Evolutionary conservation across 1,140 invertebrate species (phyloP).

Genomic region (Bicyclus anynana): DNA sequence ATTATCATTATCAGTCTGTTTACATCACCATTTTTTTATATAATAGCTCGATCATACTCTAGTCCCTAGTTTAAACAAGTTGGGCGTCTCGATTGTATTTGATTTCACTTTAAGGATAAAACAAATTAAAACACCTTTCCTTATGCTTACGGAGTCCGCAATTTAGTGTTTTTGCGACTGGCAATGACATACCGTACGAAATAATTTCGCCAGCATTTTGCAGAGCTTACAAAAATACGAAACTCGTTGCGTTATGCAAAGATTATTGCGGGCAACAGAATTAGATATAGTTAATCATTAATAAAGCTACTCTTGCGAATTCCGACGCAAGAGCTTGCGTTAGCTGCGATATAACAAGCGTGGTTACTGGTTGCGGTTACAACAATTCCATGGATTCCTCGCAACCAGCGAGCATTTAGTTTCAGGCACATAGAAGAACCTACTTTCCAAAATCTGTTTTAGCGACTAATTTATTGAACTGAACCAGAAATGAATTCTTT

Average conservation of each 20-base stretch:
- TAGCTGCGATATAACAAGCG: slow-evolving; percentile 46
- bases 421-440: not conserved
- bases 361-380: slow-evolving; percentile 58
- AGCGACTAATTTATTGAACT: too few relatives aligned
- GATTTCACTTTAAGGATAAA: too few relatives aligned
- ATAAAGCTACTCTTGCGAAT: slow-evolving; percentile 38
- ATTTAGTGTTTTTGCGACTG: not conserved
- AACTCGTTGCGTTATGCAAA: slow-evolving; percentile 14
- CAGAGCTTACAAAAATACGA: slow-evolving; percentile 2
- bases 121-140: not conserved
- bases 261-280: slow-evolving; percentile 30
- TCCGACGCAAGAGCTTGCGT: slow-evolving; percentile 65
- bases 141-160: too few relatives aligned
- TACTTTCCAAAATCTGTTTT: not conserved
- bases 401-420: not conserved
- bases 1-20: too few relatives aligned
- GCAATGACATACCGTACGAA: not conserved
- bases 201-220: not conserved
- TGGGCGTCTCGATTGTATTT: too few relatives aligned
- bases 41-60: too few relatives aligned
- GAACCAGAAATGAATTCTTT: not conserved
- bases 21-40: too few relatives aligned
- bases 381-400: slow-evolving; percentile 51
- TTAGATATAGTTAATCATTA: slow-evolving; percentile 59
- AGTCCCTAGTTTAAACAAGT: too few relatives aligned